phyloP scores from a whole-genome alignment of 2,888 invertebrate genomes.

The Copidosoma aretas region DNA sequence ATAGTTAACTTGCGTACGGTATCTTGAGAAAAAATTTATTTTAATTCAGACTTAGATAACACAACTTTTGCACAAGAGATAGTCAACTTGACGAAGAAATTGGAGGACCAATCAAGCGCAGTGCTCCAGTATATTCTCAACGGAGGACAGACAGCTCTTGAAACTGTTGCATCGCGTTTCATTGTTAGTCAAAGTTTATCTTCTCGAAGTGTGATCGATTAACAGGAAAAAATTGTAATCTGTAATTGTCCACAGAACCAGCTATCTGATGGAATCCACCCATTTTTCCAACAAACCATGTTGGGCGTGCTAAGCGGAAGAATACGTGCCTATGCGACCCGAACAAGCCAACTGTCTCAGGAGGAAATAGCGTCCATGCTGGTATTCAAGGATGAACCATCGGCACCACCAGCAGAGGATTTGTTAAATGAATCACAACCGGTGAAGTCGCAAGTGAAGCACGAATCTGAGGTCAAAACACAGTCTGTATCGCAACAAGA shows the following conservation, averaged over 20 bases:
- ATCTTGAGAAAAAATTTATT: constrained; percentile 1
- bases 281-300: constrained; percentile 56
- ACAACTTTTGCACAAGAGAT: constrained; percentile 45
- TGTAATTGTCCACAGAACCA: constrained; percentile 35
- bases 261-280: constrained; percentile 32
- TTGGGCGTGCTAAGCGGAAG: constrained; percentile 40
- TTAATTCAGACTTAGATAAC: constrained; percentile 45
- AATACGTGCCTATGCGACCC: constrained; percentile 44
- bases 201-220: background rate
- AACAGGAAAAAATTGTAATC: background rate
- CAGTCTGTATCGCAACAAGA: constrained; percentile 1
- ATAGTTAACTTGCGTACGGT: too few relatives aligned
- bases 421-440: background rate
- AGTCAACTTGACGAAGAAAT: constrained; percentile 40
- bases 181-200: constrained; percentile 54
- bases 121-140: constrained; percentile 50
- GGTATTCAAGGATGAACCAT: constrained; percentile 43
- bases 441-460: constrained; percentile 2
- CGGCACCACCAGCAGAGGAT: constrained; percentile 38
- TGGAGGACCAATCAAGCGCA: constrained; percentile 45
- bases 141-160: constrained; percentile 61
- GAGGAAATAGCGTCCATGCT: constrained; percentile 49
- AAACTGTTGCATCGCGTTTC: constrained; percentile 58
- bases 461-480: constrained; percentile 5
- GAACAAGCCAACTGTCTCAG: constrained; percentile 44